Conservation (phyloP, 2,888 invertebrate species). For the Sinohyriopsis cumingii region DNA sequence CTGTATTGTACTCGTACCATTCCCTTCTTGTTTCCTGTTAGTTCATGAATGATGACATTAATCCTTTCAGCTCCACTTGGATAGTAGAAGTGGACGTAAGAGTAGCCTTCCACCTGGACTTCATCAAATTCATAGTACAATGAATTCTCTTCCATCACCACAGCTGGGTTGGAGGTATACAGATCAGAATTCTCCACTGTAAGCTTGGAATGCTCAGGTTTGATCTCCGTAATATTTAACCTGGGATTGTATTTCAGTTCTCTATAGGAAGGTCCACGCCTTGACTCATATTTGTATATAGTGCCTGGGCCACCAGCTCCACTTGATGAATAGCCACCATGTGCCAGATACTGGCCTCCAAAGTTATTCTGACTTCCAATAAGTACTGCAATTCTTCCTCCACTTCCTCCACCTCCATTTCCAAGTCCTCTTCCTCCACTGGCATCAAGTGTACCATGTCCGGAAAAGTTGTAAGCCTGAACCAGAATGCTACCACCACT, state of each 20-base stretch:
- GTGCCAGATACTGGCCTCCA: slow-evolving; percentile 47
- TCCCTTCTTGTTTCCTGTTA: slow-evolving; percentile 58
- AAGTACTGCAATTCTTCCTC: slow-evolving; percentile 54
- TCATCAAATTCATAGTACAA: slow-evolving; percentile 56
- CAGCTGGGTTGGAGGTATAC: slow-evolving; percentile 47
- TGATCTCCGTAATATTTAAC: slow-evolving; percentile 42
- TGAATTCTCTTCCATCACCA: slow-evolving; percentile 52
- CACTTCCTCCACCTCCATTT: slow-evolving; percentile 49
- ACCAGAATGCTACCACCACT: slow-evolving; percentile 55
- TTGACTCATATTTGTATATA: slow-evolving; percentile 57
- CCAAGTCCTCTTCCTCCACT: slow-evolving; percentile 48
- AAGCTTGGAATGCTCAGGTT: slow-evolving; percentile 55
- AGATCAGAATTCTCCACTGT: slow-evolving; percentile 45
- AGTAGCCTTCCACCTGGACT: slow-evolving; percentile 52
- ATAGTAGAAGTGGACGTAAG: slow-evolving; percentile 58
- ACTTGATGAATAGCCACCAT: slow-evolving; percentile 37
- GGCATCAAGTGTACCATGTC: slow-evolving; percentile 51
- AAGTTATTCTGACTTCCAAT: slow-evolving; percentile 45
- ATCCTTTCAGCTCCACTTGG: slow-evolving; percentile 39
- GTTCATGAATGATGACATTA: slow-evolving; percentile 48
- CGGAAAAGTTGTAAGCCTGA: slow-evolving; percentile 52
- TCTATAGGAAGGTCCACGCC: slow-evolving; percentile 54
- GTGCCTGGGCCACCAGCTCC: slow-evolving; percentile 57
- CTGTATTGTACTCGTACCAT: slow-evolving; percentile 46
- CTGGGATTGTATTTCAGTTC: slow-evolving; percentile 59